Conservation (phyloP, 2,113 vertebrate species). For the Solenodon paradoxus region DNA sequence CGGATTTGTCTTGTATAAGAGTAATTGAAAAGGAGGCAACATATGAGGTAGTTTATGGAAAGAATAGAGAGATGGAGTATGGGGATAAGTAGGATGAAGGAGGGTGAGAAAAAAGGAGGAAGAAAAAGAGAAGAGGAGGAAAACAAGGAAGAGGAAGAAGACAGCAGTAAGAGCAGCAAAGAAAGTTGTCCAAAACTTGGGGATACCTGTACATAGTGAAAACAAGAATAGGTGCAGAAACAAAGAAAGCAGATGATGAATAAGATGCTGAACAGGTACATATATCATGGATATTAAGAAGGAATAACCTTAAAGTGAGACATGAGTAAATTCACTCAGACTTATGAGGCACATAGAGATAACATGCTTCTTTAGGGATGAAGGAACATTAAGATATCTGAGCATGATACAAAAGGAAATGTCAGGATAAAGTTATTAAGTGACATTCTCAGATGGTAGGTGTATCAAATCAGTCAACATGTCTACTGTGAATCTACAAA, state of each 20-base stretch:
- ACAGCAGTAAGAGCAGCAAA: background rate
- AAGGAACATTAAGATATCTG: background rate
- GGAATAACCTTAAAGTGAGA: background rate
- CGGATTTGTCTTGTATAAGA: background rate
- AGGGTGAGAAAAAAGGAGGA: background rate
- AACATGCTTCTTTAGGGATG: background rate
- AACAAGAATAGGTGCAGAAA: background rate
- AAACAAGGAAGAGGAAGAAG: too few species aligned
- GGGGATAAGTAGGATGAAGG: too few species aligned
- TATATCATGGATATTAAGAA: accelerated
- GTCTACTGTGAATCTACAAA: background rate
- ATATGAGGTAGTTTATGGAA: background rate
- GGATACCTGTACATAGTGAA: background rate
- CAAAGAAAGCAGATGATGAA: background rate
- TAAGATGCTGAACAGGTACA: too few species aligned
- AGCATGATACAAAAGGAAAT: background rate
- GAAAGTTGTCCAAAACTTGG: background rate
- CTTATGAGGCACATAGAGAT: background rate
- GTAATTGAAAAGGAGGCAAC: background rate
- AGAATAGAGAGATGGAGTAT: accelerated
- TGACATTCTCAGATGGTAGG: background rate
- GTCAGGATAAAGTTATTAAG: accelerated
- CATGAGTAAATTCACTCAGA: background rate
- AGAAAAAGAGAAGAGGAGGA: accelerated
- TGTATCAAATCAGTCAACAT: background rate